Conservation (phyloP, 2,888 invertebrate species). For the Artemia sinica region DNA sequence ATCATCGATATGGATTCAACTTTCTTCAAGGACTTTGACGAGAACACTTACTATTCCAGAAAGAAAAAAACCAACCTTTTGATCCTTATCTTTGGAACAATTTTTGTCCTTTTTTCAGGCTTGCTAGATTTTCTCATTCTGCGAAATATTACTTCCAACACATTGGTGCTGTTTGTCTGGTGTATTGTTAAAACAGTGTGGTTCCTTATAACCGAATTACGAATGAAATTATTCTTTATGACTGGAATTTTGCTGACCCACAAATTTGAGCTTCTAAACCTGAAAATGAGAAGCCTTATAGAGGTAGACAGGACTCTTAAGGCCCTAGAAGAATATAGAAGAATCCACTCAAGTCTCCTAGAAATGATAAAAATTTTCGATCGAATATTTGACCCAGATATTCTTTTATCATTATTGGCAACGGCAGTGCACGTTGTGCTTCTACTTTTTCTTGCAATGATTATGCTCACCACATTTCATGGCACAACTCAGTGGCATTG, state of each 20-base stretch:
- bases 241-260: neutral
- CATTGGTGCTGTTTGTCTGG: neutral
- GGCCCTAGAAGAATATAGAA: neutral
- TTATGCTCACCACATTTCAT: neutral
- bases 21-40: too few species aligned
- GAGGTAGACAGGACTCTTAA: neutral
- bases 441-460: neutral
- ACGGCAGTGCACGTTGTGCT: neutral
- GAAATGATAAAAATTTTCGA: neutral
- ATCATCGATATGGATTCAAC: too few species aligned
- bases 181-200: neutral
- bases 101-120: neutral
- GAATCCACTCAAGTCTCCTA: conserved; percentile 6
- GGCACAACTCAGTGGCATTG: neutral
- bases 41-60: too few species aligned
- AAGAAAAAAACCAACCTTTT: too few species aligned
- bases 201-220: neutral
- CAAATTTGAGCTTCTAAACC: neutral
- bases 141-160: neutral
- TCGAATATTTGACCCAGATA: neutral
- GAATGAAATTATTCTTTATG: neutral
- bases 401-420: conserved; percentile 1
- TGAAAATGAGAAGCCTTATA: neutral
- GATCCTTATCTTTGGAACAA: neutral
- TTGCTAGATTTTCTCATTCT: neutral